Base-by-base conservation (phyloP, 2,113 vertebrate genomes). In the Tragelaphus imberbis region DNA sequence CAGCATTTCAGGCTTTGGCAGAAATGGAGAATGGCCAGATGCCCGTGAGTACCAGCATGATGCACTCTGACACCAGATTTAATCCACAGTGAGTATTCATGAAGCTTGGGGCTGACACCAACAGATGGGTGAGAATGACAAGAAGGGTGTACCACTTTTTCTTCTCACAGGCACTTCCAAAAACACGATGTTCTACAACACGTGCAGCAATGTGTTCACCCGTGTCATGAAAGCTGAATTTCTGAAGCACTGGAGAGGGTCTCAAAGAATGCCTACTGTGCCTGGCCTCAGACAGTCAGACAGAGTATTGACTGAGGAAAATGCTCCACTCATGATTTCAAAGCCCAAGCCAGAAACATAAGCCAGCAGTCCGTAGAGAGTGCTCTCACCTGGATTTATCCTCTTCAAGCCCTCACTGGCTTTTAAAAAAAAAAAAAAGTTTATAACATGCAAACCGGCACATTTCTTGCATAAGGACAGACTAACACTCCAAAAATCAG, bases 281-380 rank as follows among this genome's bases (percentile, higher is more conserved):
- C 99, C 99, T 0, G 99, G 99, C 1, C 99, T 99, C 68, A 98
- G 98, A 36, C 99, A 99, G 97, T 99, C 99, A 13, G 99, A 99
- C 97, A 99, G 99, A 99, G 99, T 99, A 98, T 99, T 99, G 58
- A 99, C 99, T 97, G 99, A 99, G 1, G 99, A 99, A 97, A 99
- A 99, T 0, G 99, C 99, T 40, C 99, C 99, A 6, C 99, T 99
- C 99, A 99, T 99, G 96, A 99, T 99, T 75, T 99, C 99, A 89
- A 99, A 99, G 79, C 99, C 99, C 15, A 99, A 98, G 55, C 99
- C 99, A 49, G 99, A 99, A 63, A 99, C 99, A 49, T 99, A 99
- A 85, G 99, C 99, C 95, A 99, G 98, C 97, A 99, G 98, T 19
- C 98, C 96, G 99, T 98, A 79, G 99, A 99, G 1, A 98, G 99